phyloP scores from a whole-genome alignment of 2,888 invertebrate genomes.

The Nasonia oneida region DNA sequence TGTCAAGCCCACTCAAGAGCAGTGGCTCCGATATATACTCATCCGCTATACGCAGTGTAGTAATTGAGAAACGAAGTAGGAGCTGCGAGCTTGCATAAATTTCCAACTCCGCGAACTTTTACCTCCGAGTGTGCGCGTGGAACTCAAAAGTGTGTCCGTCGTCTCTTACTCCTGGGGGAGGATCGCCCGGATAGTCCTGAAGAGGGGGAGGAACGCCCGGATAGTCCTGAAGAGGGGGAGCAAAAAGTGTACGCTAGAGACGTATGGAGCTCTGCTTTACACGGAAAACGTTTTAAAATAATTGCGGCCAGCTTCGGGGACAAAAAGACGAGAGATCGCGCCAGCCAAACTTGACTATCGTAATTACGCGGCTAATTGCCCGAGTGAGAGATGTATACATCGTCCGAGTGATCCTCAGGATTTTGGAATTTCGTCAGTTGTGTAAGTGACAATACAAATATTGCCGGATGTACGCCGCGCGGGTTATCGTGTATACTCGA shows the following conservation, averaged over 20 bases:
- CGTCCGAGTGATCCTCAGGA: not conserved
- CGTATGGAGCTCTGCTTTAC: slow-evolving; percentile 27
- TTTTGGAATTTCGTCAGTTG: not conserved
- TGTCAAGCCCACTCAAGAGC: slow-evolving; percentile 15
- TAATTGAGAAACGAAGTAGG: slow-evolving; percentile 52
- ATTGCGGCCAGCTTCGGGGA: slow-evolving; percentile 35
- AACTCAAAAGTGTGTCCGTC: slow-evolving; percentile 45
- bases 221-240: not conserved
- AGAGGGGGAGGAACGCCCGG: not conserved
- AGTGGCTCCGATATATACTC: not conserved
- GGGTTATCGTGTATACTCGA: not conserved
- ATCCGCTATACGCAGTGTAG: not conserved
- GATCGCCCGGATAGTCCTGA: not conserved
- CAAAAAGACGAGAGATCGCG: slow-evolving; percentile 14
- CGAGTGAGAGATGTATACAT: not conserved
- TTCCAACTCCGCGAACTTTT: slow-evolving; percentile 44
- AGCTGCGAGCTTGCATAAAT: slow-evolving; percentile 27
- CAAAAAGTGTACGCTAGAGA: slow-evolving; percentile 1
- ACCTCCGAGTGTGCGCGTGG: not conserved
- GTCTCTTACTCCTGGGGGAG: not conserved
- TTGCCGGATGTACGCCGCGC: not conserved
- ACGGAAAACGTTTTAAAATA: slow-evolving; percentile 61
- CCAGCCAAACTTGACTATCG: not conserved
- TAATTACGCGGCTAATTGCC: not conserved
- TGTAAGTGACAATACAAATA: not conserved